Evolutionary conservation across 2,797 vertebrate species (phyloP), one percentile per base, ranked within the genome.

Genomic region (Pseudochirops corinnae): DNA sequence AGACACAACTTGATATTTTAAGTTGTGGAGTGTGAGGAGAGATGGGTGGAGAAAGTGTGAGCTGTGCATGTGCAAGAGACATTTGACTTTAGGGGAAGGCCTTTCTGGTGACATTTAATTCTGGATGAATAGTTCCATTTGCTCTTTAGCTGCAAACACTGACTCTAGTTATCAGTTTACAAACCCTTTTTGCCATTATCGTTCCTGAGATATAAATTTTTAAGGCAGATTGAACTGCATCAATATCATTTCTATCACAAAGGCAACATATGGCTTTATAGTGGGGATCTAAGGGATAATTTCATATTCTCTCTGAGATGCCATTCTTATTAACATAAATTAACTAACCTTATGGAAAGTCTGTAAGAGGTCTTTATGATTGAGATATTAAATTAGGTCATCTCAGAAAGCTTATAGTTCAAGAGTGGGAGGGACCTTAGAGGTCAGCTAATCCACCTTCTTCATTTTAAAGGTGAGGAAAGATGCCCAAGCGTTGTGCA

Each of bases 1-100:
- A 93, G 93, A 94, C 94, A 55, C 94, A 95, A 92, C 57, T 52
- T 94, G n/a, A 1, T 56, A 46, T 92, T 87, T 21, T 55, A 50
- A 58, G 46, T 46, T 31, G n/a, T 39, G 92, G 39, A 18, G 55
- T 62, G 29, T 62, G 31, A 16, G 33, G 60, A 87, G 56, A 50
- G 39, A 31, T 26, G 91, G 56, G 14, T 33, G 90, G 90, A 60
- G 26, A 93, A 60, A 14, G 56, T 57, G 57, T 90, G 90, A 60
- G 57, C 28, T 33, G 4, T n/a, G 50, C 56, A 24, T n/a, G 29
- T 33, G 13, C 26, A 11, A 46, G 12, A 55, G 90, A 24, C 46
- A 33, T 90, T 58, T 58, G 10, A 52, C 46, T 87, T 57, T 62
- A 82, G 26, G 7, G 16, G 52, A 10, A 31, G 21, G 58, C 31